These are phyloP conservation scores for Muscidifurax raptorellus DNA, from an alignment of 1,140 invertebrate genomes.

Conservation along the genomic window DNA sequence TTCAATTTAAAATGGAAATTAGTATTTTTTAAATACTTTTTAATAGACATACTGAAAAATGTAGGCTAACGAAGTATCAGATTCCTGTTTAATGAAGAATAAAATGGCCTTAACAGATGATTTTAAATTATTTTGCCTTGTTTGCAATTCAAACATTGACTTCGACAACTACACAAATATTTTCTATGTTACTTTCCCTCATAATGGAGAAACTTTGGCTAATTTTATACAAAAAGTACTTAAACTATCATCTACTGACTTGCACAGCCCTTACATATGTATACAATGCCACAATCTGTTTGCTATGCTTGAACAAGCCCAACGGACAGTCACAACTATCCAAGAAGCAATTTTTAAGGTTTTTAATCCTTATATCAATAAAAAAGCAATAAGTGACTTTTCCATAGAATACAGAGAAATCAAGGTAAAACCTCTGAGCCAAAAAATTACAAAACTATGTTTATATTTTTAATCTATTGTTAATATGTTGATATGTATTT, in stretches of 20 bases:
- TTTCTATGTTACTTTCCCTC: conserved; percentile 63
- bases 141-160: conserved; percentile 63
- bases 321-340: conserved; percentile 64
- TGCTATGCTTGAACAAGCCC: conserved; percentile 67
- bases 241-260: conserved; percentile 43
- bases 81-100: no score
- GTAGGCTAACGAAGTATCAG: no score
- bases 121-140: conserved; percentile 58
- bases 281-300: conserved; percentile 65
- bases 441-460: background rate
- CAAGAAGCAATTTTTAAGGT: conserved; percentile 64
- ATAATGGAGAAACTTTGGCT: conserved; percentile 60
- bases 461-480: conserved; percentile 3
- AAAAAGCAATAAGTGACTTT: conserved; percentile 33
- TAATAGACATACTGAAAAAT: no score
- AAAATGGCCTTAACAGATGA: conserved; percentile 10
- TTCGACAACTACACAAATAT: conserved; percentile 61
- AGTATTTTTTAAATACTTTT: background rate
- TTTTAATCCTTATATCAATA: conserved; percentile 55
- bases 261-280: conserved; percentile 62
- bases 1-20: no score
- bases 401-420: background rate
- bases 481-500: background rate
- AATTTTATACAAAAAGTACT: conserved; percentile 62
- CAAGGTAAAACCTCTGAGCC: background rate